A percentile compares a stretch with the other conserved stretches of the same genome.
phyloP scores from a whole-genome alignment of 2,888 invertebrate species.

The Mesochorus sp. region DNA sequence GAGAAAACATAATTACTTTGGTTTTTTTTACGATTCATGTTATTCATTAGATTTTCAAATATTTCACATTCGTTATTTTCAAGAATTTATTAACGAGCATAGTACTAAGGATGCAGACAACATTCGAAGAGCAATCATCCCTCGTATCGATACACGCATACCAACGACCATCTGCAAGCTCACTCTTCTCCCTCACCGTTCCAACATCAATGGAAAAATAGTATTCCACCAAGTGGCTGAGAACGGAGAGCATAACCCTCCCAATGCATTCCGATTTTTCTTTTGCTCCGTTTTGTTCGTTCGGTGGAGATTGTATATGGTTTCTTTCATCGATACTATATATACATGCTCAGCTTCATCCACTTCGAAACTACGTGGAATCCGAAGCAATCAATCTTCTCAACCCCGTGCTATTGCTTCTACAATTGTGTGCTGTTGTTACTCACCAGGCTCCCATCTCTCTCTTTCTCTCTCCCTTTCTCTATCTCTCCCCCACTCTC shows the following conservation, averaged over 20 bases:
- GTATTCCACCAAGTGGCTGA: conserved; percentile 59
- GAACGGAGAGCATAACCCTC: conserved; percentile 22
- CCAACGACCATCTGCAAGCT: background rate
- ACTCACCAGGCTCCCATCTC: conserved; percentile 12
- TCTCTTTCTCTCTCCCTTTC: conserved; percentile 3
- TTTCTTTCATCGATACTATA: conserved; percentile 40
- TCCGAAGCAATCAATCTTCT: conserved; percentile 73
- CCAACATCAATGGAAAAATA: conserved; percentile 37
- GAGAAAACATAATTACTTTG: too few species aligned
- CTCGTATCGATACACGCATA: background rate
- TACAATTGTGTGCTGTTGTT: conserved; percentile 32
- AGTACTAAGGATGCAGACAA: background rate
- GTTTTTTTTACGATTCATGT: too few species aligned
- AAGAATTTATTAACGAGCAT: background rate
- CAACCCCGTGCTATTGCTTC: conserved; percentile 36
- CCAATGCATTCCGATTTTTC: conserved; percentile 5
- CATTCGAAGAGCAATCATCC: background rate
- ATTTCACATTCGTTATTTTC: background rate
- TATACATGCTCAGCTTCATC: conserved; percentile 21
- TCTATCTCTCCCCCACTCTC: background rate
- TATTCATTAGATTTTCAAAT: too few species aligned
- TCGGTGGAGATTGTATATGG: conserved; percentile 25
- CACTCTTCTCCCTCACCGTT: background rate
- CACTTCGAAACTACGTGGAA: conserved; percentile 62
- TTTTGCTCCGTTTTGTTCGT: conserved; percentile 24